Conservation (phyloP, 2,113 vertebrate species). For the Tylochromis polylepis region DNA sequence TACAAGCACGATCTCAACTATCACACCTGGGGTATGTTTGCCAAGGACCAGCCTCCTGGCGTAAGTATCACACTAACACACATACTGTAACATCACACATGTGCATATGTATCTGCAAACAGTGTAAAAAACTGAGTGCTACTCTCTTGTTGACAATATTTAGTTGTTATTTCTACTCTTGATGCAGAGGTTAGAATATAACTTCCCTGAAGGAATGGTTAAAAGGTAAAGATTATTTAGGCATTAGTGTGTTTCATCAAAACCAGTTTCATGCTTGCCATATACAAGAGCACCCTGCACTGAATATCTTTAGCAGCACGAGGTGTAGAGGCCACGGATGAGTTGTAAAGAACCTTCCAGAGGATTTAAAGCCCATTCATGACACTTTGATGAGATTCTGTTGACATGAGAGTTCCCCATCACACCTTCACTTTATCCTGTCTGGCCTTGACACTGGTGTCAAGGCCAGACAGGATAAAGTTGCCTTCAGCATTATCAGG, state of each 20-base stretch:
- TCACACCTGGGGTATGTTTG: constrained; percentile 77
- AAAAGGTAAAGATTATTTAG: background rate
- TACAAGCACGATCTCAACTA: constrained; percentile 79
- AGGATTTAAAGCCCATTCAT: background rate
- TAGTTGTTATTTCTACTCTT: background rate
- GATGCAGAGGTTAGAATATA: background rate
- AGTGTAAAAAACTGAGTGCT: background rate
- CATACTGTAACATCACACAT: background rate
- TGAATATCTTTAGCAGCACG: background rate
- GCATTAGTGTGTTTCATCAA: background rate
- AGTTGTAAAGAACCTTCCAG: constrained; percentile 27
- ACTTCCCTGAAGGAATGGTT: background rate
- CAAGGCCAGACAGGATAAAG: constrained; percentile 33
- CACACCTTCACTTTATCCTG: background rate
- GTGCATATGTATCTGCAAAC: background rate
- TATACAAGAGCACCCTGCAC: background rate
- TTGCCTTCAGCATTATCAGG: constrained; percentile 42
- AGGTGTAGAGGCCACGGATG: constrained; percentile 3
- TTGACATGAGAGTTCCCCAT: constrained; percentile 28
- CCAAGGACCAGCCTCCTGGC: constrained; percentile 84
- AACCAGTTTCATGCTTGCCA: background rate
- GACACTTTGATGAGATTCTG: constrained; percentile 35
- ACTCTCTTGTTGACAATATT: background rate
- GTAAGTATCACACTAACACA: constrained; percentile 68
- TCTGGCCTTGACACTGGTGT: background rate